These are phyloP conservation scores for Patiria miniata DNA, from an alignment of 35 echinoderm and acorn worm species.

Conservation along the genomic window DNA sequence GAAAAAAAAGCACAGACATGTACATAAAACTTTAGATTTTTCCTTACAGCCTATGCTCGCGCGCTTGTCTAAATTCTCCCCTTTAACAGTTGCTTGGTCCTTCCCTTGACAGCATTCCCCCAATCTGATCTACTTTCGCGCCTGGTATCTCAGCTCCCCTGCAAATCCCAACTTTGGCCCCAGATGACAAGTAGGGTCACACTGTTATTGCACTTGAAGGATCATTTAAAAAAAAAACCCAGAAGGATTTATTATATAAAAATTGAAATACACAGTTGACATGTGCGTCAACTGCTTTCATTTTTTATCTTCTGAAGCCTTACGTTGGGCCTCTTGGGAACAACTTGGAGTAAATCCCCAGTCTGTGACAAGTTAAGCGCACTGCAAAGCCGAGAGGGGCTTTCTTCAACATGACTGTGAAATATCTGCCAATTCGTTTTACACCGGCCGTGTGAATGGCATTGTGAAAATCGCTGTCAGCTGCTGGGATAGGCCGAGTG, in stretches of 20 bases:
- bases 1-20: no score
- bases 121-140: neutral
- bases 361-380: neutral
- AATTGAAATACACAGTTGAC: no score
- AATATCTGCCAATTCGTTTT: slow-evolving; percentile 5
- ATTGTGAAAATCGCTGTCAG: neutral
- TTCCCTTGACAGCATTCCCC: neutral
- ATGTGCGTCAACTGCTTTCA: neutral
- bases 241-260: no score
- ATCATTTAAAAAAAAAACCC: neutral
- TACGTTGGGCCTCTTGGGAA: neutral
- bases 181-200: neutral
- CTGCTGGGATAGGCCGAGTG: neutral
- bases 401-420: neutral
- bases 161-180: neutral
- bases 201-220: neutral
- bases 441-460: neutral
- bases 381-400: neutral
- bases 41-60: no score
- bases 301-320: neutral
- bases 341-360: neutral
- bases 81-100: no score
- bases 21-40: no score
- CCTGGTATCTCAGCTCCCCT: neutral
- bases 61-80: no score